Conservation (phyloP, 2,888 invertebrate species). For the Drosophila peninsularis region DNA sequence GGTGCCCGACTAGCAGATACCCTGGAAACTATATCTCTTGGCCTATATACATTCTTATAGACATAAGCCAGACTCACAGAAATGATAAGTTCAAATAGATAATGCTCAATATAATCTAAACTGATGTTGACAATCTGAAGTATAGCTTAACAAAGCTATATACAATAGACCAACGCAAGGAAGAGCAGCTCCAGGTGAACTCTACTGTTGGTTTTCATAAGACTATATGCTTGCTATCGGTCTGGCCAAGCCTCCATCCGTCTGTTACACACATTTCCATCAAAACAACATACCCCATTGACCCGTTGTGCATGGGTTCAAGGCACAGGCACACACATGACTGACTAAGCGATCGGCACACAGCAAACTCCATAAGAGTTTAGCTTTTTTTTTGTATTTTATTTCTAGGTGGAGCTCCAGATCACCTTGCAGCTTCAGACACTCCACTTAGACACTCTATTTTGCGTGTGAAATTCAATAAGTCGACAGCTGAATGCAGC, state of each 20-base stretch:
- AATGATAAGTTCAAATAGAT: no score
- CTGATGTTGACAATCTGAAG: no score
- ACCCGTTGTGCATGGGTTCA: background rate
- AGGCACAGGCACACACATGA: conserved; percentile 30
- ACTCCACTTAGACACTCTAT: conserved; percentile 67
- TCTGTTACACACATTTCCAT: background rate
- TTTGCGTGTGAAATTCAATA: conserved; percentile 80
- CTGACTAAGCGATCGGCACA: conserved; percentile 55
- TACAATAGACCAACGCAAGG: no score
- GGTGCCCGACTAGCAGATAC: background rate
- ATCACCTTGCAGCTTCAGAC: conserved; percentile 57
- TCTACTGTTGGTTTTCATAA: background rate
- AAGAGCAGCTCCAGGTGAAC: background rate
- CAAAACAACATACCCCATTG: background rate
- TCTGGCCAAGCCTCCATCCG: background rate
- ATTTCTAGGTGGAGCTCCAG: conserved; percentile 58
- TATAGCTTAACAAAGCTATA: no score
- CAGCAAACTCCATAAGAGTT: conserved; percentile 8
- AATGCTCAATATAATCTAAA: no score
- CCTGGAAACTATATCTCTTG: no score
- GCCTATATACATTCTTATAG: no score
- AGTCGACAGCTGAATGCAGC: conserved; percentile 47
- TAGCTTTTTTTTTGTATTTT: background rate
- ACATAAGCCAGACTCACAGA: no score
- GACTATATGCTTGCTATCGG: background rate